Base-by-base conservation (phyloP, 2,797 vertebrate genomes). In the Lates japonicus region DNA sequence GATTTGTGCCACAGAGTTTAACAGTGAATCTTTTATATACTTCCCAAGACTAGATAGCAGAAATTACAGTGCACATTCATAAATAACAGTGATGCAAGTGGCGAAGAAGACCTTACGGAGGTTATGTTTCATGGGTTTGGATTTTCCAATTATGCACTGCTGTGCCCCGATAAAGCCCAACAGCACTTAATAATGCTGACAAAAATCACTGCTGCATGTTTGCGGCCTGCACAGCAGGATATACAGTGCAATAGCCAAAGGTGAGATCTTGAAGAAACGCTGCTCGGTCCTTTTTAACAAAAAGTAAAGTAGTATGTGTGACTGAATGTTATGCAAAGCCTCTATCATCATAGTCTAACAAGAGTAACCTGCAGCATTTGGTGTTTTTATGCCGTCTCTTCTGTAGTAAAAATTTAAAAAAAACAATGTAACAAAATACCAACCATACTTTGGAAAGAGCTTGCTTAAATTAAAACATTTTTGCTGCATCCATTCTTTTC, bases 71-170 rank as follows among this genome's bases (percentile, higher is more conserved):
- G 55, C 19, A 44, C 52, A 52, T 75, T 85, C 70, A 82, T 80
- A 84, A 87, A 87, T 80, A 90, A 79, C 78, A 59, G 63, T 54
- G 70, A 64, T 10, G 44, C 75, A 70, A 69, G 63, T 72, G 69
- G 65, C 17, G 6, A 54, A 46, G 20, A 80, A 73, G 17, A 84
- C 60, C 39, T 71, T 57, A 66, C 78, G 66, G 57, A 78, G 70
- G 70, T 86, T 76, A 76, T 88, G 78, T 89, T 87, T 86, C 76
- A 79, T 74, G 69, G 79, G 67, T 78, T 81, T 81, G 51, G 62
- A 76, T 84, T 90, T 81, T 80, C 75, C 77, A 88, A 77, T 86
- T 78, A 84, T 76, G 70, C 76, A 88, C 51, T 55, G 57, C 74
- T 71, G 51, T 68, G 64, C 63, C 33, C 51, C 2, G 48, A 88